Conservation (phyloP, 2,888 invertebrate genomes). For the Stenodera caucasica region DNA sequence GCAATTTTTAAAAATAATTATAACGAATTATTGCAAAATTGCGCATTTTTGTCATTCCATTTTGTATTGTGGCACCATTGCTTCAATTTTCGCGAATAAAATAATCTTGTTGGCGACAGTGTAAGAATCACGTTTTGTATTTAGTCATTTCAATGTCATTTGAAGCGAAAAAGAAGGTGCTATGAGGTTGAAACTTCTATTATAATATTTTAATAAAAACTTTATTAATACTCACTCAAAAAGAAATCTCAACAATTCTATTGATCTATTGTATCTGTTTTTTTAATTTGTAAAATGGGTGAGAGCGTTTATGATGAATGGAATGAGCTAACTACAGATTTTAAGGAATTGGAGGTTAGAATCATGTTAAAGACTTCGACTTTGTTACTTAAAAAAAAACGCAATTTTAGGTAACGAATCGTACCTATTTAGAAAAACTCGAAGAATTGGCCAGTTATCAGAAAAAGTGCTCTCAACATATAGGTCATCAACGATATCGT, state of each 20-base stretch:
- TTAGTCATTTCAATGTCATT: not conserved
- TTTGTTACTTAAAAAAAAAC: no score
- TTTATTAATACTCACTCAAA: no score
- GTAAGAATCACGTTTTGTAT: not conserved
- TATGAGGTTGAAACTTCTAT: no score
- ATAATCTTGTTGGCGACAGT: not conserved
- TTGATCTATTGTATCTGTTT: not conserved
- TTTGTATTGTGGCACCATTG: no score
- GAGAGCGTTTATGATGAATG: constrained; percentile 62
- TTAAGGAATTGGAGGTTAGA: constrained; percentile 78
- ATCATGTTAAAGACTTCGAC: no score
- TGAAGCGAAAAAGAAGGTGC: no score
- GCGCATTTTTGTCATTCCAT: no score
- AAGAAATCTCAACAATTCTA: no score
- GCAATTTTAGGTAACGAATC: constrained; percentile 69
- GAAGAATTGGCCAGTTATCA: constrained; percentile 80
- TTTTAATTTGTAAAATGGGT: constrained; percentile 13
- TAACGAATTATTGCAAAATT: no score
- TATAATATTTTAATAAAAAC: no score
- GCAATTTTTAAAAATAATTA: no score
- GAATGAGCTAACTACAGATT: constrained; percentile 78
- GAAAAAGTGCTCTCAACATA: constrained; percentile 79
- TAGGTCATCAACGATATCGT: constrained; percentile 87
- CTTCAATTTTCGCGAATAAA: no score
- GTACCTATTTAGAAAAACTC: constrained; percentile 79